phyloP scores from a whole-genome alignment of 2,113 vertebrate species.

The Gallinago media region DNA sequence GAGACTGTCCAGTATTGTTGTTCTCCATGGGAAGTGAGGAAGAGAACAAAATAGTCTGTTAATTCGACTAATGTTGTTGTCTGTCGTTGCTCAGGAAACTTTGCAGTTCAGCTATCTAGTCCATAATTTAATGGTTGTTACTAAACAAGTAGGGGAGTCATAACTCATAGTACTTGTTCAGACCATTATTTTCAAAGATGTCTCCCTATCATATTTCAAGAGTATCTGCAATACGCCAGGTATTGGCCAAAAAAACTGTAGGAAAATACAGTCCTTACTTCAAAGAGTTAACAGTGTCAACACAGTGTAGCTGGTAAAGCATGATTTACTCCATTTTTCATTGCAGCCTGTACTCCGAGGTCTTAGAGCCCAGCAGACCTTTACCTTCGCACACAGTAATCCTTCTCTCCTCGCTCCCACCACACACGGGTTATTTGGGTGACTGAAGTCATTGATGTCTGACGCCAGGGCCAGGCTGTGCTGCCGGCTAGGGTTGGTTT shows the following conservation, averaged over 20 bases:
- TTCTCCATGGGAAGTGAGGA: background rate
- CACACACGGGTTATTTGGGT: background rate
- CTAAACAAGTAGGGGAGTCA: fast-evolving
- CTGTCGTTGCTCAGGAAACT: background rate
- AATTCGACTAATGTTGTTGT: background rate
- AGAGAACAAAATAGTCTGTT: background rate
- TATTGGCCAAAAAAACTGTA: background rate
- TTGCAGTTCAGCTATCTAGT: background rate
- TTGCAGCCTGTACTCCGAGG: background rate
- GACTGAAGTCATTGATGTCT: background rate
- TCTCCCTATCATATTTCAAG: background rate
- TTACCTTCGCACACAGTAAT: background rate
- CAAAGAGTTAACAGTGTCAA: background rate
- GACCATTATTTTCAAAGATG: background rate
- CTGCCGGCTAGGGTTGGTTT: background rate
- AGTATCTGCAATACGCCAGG: background rate
- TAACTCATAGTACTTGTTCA: background rate
- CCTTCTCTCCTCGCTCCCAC: background rate
- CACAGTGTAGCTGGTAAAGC: background rate
- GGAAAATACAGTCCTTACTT: background rate
- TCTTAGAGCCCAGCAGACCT: background rate
- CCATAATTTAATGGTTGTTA: background rate
- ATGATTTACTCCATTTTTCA: background rate
- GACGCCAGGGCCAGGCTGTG: background rate
- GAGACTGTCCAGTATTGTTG: background rate